These are phyloP conservation scores for Drepana arcuata DNA, from an alignment of 1,140 invertebrate species.

Conservation along the genomic window DNA sequence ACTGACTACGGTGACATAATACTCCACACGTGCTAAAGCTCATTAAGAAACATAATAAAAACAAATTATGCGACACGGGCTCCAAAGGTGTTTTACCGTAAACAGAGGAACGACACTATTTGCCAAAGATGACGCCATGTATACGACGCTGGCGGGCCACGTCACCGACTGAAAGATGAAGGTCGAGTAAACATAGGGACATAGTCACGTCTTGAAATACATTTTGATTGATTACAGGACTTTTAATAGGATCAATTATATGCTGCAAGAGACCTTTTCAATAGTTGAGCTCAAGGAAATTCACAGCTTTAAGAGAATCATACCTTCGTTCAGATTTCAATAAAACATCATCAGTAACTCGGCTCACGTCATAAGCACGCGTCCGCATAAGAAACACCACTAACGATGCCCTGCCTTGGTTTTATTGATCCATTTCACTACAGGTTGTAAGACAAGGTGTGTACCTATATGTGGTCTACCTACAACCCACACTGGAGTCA, in stretches of 20 bases:
- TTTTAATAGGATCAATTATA: no score
- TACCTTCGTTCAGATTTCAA: no score
- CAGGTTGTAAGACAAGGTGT: no score
- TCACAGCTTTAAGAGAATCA: no score
- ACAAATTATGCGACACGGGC: no score
- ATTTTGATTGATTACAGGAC: conserved; percentile 12
- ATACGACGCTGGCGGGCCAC: conserved; percentile 12
- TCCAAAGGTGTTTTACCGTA: conserved; percentile 15
- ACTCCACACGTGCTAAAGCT: conserved; percentile 1
- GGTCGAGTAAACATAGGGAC: conserved; percentile 41
- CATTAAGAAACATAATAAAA: no score
- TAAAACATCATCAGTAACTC: no score
- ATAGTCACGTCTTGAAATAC: conserved; percentile 26
- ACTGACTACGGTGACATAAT: no score
- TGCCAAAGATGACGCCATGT: conserved; percentile 22
- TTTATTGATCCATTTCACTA: conserved; percentile 20
- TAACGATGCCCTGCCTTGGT: conserved; percentile 15
- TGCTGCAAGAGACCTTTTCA: no score
- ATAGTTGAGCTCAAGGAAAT: no score
- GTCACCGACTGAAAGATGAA: conserved; percentile 34
- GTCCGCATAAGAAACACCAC: conserved; percentile 18
- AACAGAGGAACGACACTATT: conserved; percentile 16
- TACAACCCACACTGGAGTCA: no score
- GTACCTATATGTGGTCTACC: no score
- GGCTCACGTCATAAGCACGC: conserved; percentile 3